phyloP scores from a whole-genome alignment of 1,140 invertebrate genomes.

The Gerris buenoi region DNA sequence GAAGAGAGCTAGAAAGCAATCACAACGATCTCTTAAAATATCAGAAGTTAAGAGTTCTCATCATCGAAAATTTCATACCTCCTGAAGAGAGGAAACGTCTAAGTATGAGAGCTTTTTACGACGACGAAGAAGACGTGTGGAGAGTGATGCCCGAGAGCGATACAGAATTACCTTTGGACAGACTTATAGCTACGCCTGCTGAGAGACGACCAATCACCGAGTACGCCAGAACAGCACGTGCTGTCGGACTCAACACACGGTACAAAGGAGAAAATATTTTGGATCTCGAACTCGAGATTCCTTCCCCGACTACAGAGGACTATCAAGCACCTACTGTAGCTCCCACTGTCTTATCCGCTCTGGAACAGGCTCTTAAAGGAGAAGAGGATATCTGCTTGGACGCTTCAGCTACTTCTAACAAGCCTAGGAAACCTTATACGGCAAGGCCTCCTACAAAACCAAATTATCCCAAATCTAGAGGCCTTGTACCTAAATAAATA shows the following conservation, averaged over 20 bases:
- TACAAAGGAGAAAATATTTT: conserved; percentile 55
- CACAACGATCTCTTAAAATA: conserved; percentile 64
- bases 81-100: conserved; percentile 58
- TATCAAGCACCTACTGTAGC: conserved; percentile 56
- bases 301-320: conserved; percentile 59
- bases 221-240: conserved; percentile 10
- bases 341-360: conserved; percentile 51
- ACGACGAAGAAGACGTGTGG: conserved; percentile 83
- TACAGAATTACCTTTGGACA: conserved; percentile 14
- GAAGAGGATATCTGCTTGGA: conserved; percentile 59
- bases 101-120: conserved; percentile 58
- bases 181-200: conserved; percentile 15
- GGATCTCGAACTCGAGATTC: conserved; percentile 64
- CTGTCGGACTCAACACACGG: conserved; percentile 6
- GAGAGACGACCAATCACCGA: conserved; percentile 25
- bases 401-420: conserved; percentile 30
- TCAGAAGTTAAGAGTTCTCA: conserved; percentile 64
- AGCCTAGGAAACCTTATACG: neutral
- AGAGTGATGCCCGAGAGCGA: conserved; percentile 32
- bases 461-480: conserved; percentile 40
- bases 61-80: conserved; percentile 96
- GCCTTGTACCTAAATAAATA: conserved; percentile 42
- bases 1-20: conserved; percentile 62
- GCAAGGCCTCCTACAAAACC: conserved; percentile 5
- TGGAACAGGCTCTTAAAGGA: conserved; percentile 53